Conservation (phyloP, 2,113 vertebrate species). For the Dicerorhinus sumatrensis region DNA sequence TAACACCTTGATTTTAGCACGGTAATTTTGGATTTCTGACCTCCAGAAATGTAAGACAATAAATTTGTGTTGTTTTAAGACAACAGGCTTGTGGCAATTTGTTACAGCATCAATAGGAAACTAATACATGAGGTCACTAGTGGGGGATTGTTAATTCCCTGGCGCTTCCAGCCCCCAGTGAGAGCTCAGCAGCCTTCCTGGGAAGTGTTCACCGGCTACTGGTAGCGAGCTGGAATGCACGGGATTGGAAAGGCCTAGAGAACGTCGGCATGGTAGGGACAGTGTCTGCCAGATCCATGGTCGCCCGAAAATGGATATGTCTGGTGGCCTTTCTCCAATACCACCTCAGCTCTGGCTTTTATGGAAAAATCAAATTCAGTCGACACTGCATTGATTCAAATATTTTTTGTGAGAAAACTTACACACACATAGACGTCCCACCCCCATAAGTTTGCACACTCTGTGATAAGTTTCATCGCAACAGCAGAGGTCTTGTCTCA, state of each 20-base stretch:
- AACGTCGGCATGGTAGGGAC: background rate
- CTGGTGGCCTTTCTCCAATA: background rate
- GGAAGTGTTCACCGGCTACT: no score
- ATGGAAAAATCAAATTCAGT: background rate
- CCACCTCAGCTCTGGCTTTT: background rate
- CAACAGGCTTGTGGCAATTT: background rate
- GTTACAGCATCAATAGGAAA: background rate
- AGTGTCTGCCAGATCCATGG: background rate
- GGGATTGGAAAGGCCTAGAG: no score
- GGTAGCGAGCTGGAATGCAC: background rate
- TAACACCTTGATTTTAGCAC: background rate
- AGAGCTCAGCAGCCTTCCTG: background rate
- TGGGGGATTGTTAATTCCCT: no score
- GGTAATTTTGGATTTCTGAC: background rate
- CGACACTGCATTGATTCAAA: background rate
- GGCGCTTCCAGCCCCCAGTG: background rate
- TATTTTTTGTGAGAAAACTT: background rate
- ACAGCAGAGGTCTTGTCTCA: background rate
- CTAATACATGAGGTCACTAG: rapidly evolving
- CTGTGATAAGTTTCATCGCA: background rate
- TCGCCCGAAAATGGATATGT: background rate
- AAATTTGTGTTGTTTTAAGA: background rate
- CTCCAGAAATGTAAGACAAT: background rate
- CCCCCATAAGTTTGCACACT: background rate
- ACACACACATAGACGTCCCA: background rate